phyloP scores from a whole-genome alignment of 2,888 invertebrate genomes.

The Thera britannica region DNA sequence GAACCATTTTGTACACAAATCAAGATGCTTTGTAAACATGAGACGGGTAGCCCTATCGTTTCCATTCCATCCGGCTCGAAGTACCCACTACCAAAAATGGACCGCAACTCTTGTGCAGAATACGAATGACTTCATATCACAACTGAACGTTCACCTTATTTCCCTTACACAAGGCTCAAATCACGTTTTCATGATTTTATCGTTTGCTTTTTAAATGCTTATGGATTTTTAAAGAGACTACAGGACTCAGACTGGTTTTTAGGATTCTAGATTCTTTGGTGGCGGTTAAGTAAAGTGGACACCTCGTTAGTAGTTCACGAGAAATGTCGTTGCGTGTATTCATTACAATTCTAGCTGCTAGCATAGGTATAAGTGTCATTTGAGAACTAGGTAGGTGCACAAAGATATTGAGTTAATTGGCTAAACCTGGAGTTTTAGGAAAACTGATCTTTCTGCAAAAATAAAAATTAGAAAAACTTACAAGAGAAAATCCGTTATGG shows the following conservation, averaged over 20 bases:
- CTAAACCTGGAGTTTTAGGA: not conserved
- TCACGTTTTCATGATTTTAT: constrained; percentile 4
- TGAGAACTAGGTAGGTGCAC: too few species aligned
- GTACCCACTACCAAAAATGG: constrained; percentile 58
- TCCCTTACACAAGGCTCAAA: constrained; percentile 15
- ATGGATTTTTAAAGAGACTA: constrained; percentile 21
- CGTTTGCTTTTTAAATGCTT: constrained; percentile 12
- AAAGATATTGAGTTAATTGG: too few species aligned
- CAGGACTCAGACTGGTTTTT: constrained; percentile 24
- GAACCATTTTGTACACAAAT: constrained; percentile 2
- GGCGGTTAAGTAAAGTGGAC: constrained; percentile 12
- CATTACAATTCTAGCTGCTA: not conserved
- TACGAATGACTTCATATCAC: constrained; percentile 53
- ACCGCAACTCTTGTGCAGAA: constrained; percentile 49
- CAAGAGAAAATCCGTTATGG: too few species aligned
- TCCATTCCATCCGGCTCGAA: constrained; percentile 13
- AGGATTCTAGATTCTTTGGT: constrained; percentile 22
- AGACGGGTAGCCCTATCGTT: constrained; percentile 7
- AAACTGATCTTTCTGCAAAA: too few species aligned
- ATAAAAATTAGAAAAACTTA: too few species aligned
- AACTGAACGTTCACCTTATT: constrained; percentile 38
- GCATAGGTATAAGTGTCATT: too few species aligned
- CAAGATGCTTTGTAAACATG: not conserved
- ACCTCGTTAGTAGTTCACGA: constrained; percentile 5
- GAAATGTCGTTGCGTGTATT: constrained; percentile 18